A percentile compares a stretch with the other conserved stretches of the same genome.
Evolutionary conservation across 2,797 vertebrate genomes (phyloP).

Genomic region (Poecile montanus): DNA sequence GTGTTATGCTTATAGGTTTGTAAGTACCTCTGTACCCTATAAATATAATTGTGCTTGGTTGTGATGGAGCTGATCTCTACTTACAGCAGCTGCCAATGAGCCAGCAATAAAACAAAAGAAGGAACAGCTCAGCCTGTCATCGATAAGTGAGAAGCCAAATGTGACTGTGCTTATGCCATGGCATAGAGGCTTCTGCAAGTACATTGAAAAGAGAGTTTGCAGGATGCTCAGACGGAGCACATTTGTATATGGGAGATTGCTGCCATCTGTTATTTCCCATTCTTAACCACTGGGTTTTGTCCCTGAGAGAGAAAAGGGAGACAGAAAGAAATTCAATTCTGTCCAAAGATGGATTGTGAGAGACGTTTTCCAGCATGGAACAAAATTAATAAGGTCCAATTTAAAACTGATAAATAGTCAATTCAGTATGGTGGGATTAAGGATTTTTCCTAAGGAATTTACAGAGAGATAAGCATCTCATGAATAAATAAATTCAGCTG

Average conservation of each 20-base stretch:
- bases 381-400: conserved; percentile 76
- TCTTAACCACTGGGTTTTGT: conserved; percentile 39
- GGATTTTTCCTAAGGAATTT: conserved; percentile 76
- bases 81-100: conserved; percentile 60
- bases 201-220: conserved; percentile 30
- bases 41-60: conserved; percentile 55
- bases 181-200: background rate
- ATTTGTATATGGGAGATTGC: conserved; percentile 46
- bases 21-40: conserved; percentile 30
- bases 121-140: conserved; percentile 51
- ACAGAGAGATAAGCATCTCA: conserved; percentile 75
- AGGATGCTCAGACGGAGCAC: background rate
- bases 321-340: conserved; percentile 39
- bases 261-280: conserved; percentile 56
- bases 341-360: background rate
- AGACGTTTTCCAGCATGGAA: conserved; percentile 51
- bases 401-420: conserved; percentile 79
- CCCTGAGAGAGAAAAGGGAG: conserved; percentile 30
- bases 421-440: conserved; percentile 74
- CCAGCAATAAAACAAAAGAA: conserved; percentile 65
- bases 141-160: conserved; percentile 56
- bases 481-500: conserved; percentile 80
- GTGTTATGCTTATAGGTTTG: conserved; percentile 42
- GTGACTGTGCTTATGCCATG: conserved; percentile 3
- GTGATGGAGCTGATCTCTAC: conserved; percentile 42